Base-by-base conservation (phyloP, 2,888 invertebrate genomes). In the Busseola fusca region DNA sequence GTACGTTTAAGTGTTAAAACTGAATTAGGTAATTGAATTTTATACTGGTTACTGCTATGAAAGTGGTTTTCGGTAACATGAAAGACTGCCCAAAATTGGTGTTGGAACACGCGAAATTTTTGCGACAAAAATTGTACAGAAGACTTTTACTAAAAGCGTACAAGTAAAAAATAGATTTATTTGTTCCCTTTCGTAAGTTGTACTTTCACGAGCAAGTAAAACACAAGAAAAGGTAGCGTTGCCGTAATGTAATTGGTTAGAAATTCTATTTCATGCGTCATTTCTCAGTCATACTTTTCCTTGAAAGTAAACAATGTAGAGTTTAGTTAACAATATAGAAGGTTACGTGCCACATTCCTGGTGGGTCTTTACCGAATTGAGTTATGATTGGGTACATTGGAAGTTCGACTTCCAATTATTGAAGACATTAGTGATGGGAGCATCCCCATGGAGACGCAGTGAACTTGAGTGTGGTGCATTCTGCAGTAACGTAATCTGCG, bases 391-490 rank as follows among this genome's bases (percentile, higher is more conserved):
- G 87, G 81, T 84, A 88, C 88, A 91, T 89, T 87, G 85, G 86
- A 92, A 93, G 89, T 93, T 91, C 87, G 88, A 84, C 89, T 90
- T 91, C 88, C 92, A 93, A 93, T 92, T 92, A 93, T 91, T 89
- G 90, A 90, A 88, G 89, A 90, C 91, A 91, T 93, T 92, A 91
- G 90, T 86, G 89, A 89, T 87, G 69, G 80, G 80, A 84, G 86
- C 86, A 88, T 92, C 90, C 90, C 92, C 74, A 86, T 87, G 87
- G 92, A 91, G 89, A 83, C 84, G 81, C 81, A 86, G 78, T 80
- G 81, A 92, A 91, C 87, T 92, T 90, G 86, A 88, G 86, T 89
- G 81, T 85, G 85, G 80, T 84, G 86, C 86, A 88, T 87, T 85
- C 75, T 84, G 84, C 84, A 87, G 86, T 89, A 88, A 90, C 85